Base-by-base conservation (phyloP, 2,888 invertebrate species). In the Lochmaea crataegi region DNA sequence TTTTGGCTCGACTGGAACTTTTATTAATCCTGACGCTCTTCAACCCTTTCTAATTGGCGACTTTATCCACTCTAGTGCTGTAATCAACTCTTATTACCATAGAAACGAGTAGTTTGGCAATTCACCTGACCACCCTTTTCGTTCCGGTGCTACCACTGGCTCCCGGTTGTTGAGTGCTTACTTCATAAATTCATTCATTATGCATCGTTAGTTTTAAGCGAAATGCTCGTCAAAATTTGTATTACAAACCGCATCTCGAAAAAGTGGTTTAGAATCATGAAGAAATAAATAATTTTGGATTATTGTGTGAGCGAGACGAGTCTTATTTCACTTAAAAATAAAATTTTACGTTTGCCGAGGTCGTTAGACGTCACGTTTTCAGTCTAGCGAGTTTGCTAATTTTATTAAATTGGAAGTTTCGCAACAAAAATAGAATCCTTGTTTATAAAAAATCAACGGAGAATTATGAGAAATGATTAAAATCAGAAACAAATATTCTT, bases 101-200 rank as follows among this genome's bases (percentile, higher is more conserved):
- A 71, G 75, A 73, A 75, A 75, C 73, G 75, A 75, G 75, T 75
- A 73, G 73, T 75, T 73, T 72, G 61, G 63, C 72, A 69, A 71
- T 72, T 75, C 71, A 75, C 75, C 75, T 75, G 75, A 68, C 71
- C 75, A 70, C 71, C 71, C 53, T 64, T 69, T 53, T 63, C 41
- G 56, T 68, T 60, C 32, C 68, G 32, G 60, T 61, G 61, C 26
- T 66, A 56, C 22, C 66, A 53, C 32, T 22, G 41, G 14, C 68
- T 42, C 18, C 51, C 58, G 16, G 38, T 42, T 16, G 57, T 45
- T 58, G 61, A 68, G 64, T 68, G 53, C 68, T 76, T 75, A 73
- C 80, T 79, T 74, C 78, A 79, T 79, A 80, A 79, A 74, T 75
- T 78, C 77, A 75, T 80, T 77, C 77, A 80, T 80, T 79, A 80